Conservation (phyloP, 2,888 invertebrate genomes). For the Tetrapedia diversipes region DNA sequence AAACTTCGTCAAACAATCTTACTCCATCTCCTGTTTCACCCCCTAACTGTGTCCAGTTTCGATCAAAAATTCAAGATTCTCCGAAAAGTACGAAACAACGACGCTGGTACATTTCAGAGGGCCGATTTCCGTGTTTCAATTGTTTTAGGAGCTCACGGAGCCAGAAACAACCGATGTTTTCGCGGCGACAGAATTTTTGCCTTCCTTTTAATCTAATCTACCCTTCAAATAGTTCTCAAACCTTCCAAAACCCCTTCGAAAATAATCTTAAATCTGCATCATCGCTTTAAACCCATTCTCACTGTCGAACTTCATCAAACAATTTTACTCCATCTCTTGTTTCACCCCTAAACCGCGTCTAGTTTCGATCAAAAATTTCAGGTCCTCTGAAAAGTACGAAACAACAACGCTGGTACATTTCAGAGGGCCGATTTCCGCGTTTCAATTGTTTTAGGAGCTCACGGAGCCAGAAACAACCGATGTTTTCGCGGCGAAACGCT, state of each 20-base stretch:
- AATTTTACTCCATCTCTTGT: background rate
- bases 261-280: too few species aligned
- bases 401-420: background rate
- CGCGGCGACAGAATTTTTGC: too few species aligned
- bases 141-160: slow-evolving; percentile 2
- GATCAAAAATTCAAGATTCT: background rate
- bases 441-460: slow-evolving; percentile 10
- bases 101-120: background rate
- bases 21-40: too few species aligned
- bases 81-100: background rate
- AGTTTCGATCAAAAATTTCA: background rate
- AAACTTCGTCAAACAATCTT: too few species aligned
- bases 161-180: slow-evolving; percentile 43
- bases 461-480: slow-evolving; percentile 35
- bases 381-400: background rate
- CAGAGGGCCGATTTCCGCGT: slow-evolving; percentile 23
- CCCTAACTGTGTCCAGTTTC: background rate
- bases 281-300: too few species aligned
- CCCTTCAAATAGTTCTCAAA: too few species aligned
- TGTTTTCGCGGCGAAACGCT: slow-evolving; percentile 51
- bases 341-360: too few species aligned
- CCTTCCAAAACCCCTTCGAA: too few species aligned
- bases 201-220: too few species aligned
- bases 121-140: slow-evolving; percentile 28
- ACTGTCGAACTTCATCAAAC: too few species aligned